These are phyloP conservation scores for Ageneiosus marmoratus DNA, from an alignment of 2,113 vertebrate genomes.

Conservation along the genomic window DNA sequence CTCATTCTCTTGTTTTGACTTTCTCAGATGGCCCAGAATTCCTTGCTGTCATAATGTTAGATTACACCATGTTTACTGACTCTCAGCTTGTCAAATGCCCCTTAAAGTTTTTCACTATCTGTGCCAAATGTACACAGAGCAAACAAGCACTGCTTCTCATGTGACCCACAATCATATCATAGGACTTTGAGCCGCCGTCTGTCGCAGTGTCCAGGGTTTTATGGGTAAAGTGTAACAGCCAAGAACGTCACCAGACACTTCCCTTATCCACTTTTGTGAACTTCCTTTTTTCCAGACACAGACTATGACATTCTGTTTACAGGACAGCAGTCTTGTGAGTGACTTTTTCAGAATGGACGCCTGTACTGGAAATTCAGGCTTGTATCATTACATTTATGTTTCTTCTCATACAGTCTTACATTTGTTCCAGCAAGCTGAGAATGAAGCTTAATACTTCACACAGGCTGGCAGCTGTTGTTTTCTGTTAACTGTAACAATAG, in stretches of 20 bases:
- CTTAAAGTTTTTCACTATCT: not conserved
- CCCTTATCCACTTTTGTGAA: conserved; percentile 8
- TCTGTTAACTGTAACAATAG: conserved; percentile 13
- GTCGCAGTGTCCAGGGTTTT: not conserved
- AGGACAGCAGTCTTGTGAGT: not conserved
- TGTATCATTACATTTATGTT: not conserved
- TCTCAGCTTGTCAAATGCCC: not conserved
- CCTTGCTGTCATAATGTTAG: not conserved
- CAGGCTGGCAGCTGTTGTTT: conserved; percentile 23
- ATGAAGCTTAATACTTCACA: not conserved
- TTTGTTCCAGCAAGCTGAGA: not conserved
- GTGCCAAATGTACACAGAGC: not conserved
- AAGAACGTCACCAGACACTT: conserved; percentile 9
- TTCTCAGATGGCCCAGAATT: not conserved
- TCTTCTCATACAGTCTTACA: not conserved
- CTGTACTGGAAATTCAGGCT: not conserved
- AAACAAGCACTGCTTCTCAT: conserved; percentile 8
- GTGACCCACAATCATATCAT: conserved; percentile 23
- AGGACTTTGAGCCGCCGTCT: conserved; percentile 23
- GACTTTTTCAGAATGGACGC: not conserved
- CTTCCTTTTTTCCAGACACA: conserved; percentile 24
- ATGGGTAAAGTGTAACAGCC: conserved; percentile 19
- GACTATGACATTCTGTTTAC: conserved; percentile 1
- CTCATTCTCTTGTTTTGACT: conserved; percentile 8
- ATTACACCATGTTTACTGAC: conserved; percentile 10